phyloP scores from a whole-genome alignment of 2,888 invertebrate genomes.

The Ellobium chinense region DNA sequence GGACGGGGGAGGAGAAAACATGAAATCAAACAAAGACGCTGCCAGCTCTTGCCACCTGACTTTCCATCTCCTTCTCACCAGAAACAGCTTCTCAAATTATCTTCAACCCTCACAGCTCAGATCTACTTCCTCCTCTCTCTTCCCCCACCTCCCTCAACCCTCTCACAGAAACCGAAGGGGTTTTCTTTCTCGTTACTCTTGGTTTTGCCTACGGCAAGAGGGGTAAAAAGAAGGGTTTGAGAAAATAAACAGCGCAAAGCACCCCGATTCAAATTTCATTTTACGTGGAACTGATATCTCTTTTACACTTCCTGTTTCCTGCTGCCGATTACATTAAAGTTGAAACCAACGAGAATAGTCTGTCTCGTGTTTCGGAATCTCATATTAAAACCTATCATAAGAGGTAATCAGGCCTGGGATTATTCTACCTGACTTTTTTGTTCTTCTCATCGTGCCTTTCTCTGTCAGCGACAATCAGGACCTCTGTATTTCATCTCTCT shows the following conservation, averaged over 20 bases:
- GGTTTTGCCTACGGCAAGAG: neutral
- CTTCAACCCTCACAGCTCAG: neutral
- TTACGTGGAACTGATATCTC: neutral
- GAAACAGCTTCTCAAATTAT: neutral
- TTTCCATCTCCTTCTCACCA: neutral
- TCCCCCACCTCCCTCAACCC: neutral
- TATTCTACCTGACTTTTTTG: too few species aligned
- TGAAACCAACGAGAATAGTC: neutral
- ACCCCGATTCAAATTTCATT: neutral
- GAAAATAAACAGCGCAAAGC: neutral
- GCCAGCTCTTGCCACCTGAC: neutral
- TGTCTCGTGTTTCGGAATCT: too few species aligned
- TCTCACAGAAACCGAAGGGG: too few species aligned
- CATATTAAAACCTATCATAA: too few species aligned
- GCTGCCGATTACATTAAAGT: neutral
- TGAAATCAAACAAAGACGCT: too few species aligned
- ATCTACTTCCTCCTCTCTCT: neutral
- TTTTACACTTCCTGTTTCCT: neutral
- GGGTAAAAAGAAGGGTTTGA: neutral
- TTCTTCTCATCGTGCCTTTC: too few species aligned
- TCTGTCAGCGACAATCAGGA: too few species aligned
- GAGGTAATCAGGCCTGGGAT: too few species aligned
- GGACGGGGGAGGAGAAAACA: too few species aligned
- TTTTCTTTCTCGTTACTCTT: neutral
- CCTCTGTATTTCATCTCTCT: too few species aligned